Percentiles rank a stretch among this genome's conserved stretches.
Evolutionary conservation across 2,797 vertebrate genomes (phyloP).

Genomic region (Halcyon chelicuti): DNA sequence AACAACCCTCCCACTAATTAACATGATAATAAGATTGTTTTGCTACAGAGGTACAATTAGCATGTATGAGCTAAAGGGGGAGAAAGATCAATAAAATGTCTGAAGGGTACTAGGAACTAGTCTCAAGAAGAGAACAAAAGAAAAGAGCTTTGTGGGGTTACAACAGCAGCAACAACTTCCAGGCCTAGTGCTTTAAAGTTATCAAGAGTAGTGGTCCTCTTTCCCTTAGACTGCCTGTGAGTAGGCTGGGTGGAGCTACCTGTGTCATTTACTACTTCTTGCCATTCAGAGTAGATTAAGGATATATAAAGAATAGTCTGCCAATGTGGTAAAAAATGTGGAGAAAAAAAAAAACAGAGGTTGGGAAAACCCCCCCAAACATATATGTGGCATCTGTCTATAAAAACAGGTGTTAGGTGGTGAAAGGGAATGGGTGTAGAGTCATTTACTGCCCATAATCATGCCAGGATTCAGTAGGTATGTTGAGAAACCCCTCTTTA

Average conservation of each 20-base stretch:
- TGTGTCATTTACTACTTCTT: background rate
- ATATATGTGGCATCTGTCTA: background rate
- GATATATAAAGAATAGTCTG: background rate
- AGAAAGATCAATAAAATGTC: constrained; percentile 83
- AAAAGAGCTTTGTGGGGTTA: constrained; percentile 59
- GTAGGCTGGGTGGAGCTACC: constrained; percentile 6
- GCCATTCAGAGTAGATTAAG: background rate
- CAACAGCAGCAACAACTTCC: constrained; percentile 6
- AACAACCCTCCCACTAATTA: constrained; percentile 89
- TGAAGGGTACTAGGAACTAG: constrained; percentile 76
- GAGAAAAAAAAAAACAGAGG: background rate
- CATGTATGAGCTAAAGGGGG: constrained; percentile 81
- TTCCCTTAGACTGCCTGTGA: background rate
- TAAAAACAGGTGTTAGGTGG: constrained; percentile 37
- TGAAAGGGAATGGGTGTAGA: background rate
- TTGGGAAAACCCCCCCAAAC: background rate
- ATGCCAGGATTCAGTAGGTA: background rate
- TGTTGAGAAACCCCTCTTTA: background rate
- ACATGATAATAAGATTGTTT: constrained; percentile 88
- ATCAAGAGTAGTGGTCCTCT: background rate
- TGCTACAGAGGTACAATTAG: constrained; percentile 86
- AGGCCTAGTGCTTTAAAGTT: constrained; percentile 29
- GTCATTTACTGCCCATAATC: background rate
- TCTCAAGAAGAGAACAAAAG: constrained; percentile 75
- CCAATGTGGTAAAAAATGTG: background rate